Conservation (phyloP, 2,113 vertebrate species). For the Kryptolebias marmoratus region DNA sequence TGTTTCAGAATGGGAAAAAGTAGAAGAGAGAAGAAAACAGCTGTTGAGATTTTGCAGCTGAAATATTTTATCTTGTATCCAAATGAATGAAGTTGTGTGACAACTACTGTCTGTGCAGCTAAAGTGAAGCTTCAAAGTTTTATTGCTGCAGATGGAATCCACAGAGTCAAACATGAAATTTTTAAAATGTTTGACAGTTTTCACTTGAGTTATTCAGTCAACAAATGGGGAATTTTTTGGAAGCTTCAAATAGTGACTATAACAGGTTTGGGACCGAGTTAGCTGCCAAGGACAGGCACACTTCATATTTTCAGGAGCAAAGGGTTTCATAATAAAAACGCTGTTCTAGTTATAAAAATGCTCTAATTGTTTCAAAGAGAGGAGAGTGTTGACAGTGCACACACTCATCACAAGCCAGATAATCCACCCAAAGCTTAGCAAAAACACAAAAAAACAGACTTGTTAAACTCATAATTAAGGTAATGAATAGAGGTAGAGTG, state of each 20-base stretch:
- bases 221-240: constrained; percentile 6
- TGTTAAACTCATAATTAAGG: no score
- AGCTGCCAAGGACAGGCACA: neutral
- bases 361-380: no score
- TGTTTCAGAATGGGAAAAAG: neutral
- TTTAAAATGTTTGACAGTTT: constrained; percentile 24
- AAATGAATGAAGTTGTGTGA: constrained; percentile 23
- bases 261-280: constrained; percentile 1
- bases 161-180: constrained; percentile 2
- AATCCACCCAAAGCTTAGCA: no score
- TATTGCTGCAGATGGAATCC: constrained; percentile 6
- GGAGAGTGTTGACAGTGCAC: no score
- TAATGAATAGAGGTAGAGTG: no score
- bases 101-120: neutral
- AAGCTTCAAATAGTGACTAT: constrained; percentile 4
- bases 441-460: no score
- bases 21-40: neutral
- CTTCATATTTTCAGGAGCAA: neutral
- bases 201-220: constrained; percentile 12
- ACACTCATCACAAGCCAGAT: no score
- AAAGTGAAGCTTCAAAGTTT: constrained; percentile 2
- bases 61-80: constrained; percentile 11
- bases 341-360: no score
- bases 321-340: no score
- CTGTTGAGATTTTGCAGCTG: constrained; percentile 13